phyloP scores from a whole-genome alignment of 2,888 invertebrate species.

The Volucella inflata region DNA sequence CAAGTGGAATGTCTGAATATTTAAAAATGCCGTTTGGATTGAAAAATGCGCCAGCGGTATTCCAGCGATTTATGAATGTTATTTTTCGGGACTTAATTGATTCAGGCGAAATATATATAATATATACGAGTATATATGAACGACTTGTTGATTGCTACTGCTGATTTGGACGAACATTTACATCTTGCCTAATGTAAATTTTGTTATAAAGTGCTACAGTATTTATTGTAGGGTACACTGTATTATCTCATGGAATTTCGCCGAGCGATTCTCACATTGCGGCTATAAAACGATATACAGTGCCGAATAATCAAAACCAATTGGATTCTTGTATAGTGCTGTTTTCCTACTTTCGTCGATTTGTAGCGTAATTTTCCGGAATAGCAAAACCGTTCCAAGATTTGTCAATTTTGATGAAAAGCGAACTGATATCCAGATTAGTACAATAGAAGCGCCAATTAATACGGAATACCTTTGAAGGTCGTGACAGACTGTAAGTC shows the following conservation, averaged over 20 bases:
- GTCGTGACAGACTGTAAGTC: conserved; percentile 26
- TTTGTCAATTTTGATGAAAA: background rate
- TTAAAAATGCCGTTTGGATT: background rate
- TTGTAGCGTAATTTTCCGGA: conserved; percentile 48
- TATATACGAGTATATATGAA: background rate
- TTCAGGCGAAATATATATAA: background rate
- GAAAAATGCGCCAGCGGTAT: background rate
- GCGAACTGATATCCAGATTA: conserved; percentile 4
- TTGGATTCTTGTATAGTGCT: conserved; percentile 50
- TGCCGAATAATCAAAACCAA: too few species aligned
- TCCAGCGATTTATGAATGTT: background rate
- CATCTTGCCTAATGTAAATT: too few species aligned
- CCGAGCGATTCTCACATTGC: too few species aligned
- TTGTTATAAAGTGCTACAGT: too few species aligned
- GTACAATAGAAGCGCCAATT: background rate
- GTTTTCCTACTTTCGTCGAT: conserved; percentile 56
- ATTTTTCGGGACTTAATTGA: background rate
- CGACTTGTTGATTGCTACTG: too few species aligned
- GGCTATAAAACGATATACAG: too few species aligned
- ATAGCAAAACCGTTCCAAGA: conserved; percentile 55
- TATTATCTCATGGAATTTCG: too few species aligned
- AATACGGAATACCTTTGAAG: conserved; percentile 32
- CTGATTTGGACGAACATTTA: background rate
- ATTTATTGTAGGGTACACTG: too few species aligned
- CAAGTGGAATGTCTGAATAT: too few species aligned